A percentile compares a stretch with the other conserved stretches of the same genome.
Conservation (phyloP, 2,113 vertebrate genomes). For the Anhinga anhinga region DNA sequence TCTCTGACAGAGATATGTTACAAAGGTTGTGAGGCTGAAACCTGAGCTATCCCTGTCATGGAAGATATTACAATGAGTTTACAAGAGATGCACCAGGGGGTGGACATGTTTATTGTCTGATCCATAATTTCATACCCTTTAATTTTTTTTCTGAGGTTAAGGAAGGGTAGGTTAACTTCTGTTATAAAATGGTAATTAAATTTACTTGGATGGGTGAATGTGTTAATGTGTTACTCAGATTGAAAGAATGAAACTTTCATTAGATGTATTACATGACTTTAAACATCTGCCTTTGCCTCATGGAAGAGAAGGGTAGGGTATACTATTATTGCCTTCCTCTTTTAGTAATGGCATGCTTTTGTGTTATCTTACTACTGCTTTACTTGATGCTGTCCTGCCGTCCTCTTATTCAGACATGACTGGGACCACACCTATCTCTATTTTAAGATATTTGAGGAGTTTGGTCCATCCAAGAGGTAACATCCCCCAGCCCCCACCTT, state of each 20-base stretch:
- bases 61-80: not conserved
- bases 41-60: not conserved
- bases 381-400: not conserved
- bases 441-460: not conserved
- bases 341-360: not conserved
- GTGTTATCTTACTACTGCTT: not conserved
- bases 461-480: not conserved
- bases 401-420: not conserved
- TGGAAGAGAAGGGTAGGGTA: not conserved
- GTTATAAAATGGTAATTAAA: not conserved
- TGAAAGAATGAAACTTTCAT: not conserved
- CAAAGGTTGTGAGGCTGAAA: not conserved
- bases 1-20: not conserved
- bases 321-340: not conserved
- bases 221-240: not conserved
- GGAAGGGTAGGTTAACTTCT: not conserved
- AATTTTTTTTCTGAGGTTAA: not conserved
- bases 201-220: not conserved
- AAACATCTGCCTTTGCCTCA: not conserved
- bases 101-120: not conserved
- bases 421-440: not conserved
- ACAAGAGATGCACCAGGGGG: not conserved
- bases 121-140: not conserved
- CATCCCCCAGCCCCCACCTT: fast-evolving
- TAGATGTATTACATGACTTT: not conserved